Conservation (phyloP, 2,797 vertebrate species). For the Catharus ustulatus region DNA sequence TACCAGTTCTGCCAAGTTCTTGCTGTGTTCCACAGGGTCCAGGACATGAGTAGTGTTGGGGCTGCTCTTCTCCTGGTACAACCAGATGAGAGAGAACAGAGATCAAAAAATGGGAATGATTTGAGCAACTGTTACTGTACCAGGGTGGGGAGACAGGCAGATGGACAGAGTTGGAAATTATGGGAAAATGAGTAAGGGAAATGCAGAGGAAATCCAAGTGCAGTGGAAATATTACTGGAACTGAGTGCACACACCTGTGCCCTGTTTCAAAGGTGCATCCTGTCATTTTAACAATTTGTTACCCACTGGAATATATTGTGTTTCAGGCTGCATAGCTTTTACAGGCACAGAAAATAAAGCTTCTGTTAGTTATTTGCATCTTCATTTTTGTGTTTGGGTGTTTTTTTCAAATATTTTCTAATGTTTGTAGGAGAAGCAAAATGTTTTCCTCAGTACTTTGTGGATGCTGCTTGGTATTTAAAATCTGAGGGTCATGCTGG, state of each 20-base stretch:
- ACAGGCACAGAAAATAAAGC: background rate
- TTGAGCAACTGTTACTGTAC: background rate
- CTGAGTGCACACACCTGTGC: background rate
- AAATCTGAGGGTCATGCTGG: background rate
- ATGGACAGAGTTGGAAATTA: background rate
- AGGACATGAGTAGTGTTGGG: background rate
- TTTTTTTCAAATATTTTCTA: background rate
- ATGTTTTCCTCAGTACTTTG: background rate
- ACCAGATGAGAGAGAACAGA: background rate
- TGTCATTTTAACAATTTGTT: background rate
- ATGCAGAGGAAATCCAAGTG: background rate
- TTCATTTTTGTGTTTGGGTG: background rate
- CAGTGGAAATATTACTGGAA: background rate
- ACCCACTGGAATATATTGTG: background rate
- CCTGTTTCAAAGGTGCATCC: slow-evolving; percentile 35
- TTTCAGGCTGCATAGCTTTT: background rate
- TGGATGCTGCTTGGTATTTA: background rate
- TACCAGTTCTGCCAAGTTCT: background rate
- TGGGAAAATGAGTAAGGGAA: background rate
- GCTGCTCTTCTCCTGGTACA: background rate
- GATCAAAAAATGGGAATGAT: background rate
- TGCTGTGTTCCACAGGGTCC: background rate
- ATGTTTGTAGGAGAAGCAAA: background rate
- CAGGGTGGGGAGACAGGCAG: background rate
- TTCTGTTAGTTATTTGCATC: background rate